Conservation (phyloP, 2,888 invertebrate species). For the Minunthozetes semirufus region DNA sequence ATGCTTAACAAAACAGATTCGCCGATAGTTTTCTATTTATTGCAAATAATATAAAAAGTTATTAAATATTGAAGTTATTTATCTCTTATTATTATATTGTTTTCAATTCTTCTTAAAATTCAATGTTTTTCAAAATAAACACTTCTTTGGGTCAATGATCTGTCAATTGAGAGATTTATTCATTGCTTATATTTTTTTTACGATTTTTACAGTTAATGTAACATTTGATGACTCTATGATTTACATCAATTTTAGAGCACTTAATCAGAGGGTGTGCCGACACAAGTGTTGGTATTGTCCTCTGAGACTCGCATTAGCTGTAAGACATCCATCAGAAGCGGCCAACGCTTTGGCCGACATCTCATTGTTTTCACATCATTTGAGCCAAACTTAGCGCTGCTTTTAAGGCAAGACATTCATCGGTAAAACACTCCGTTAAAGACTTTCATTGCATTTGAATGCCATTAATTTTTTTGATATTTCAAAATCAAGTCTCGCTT, state of each 20-base stretch:
- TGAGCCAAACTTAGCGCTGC: not conserved
- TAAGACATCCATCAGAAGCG: constrained; percentile 19
- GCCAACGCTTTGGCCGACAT: constrained; percentile 14
- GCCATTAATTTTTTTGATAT: not conserved
- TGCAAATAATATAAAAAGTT: no score
- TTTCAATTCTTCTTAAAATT: not conserved
- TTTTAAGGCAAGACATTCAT: not conserved
- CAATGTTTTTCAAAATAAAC: not conserved
- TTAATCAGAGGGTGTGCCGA: constrained; percentile 22
- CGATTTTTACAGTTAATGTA: not conserved
- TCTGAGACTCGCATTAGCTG: not conserved
- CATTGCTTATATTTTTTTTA: not conserved
- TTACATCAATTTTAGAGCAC: constrained; percentile 6
- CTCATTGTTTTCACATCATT: constrained; percentile 20
- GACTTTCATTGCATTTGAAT: not conserved
- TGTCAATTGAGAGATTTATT: not conserved
- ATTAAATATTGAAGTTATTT: not conserved
- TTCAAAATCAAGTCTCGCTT: not conserved
- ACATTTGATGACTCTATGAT: not conserved
- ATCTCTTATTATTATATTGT: not conserved
- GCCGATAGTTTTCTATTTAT: not conserved
- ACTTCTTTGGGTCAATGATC: constrained; percentile 11
- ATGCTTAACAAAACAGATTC: not conserved
- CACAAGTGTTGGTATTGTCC: constrained; percentile 8
- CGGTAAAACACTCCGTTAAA: not conserved